Evolutionary conservation across 1,140 invertebrate genomes (phyloP), one percentile per base, ranked within the genome.

Genomic region (Venturia canescens): DNA sequence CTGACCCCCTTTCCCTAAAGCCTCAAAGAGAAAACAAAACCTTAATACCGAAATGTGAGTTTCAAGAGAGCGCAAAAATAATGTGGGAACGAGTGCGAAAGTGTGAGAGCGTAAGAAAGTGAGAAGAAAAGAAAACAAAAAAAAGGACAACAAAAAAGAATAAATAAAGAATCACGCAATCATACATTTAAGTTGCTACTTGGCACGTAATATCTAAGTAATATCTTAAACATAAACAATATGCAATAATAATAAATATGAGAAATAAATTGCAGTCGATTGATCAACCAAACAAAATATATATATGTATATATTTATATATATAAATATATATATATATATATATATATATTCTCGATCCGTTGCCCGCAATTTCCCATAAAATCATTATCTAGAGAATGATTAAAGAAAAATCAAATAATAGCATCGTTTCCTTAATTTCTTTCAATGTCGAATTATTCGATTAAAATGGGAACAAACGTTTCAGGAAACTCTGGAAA

Each of bases 171-270:
- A 91, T 90, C 91, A 92, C 91, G 91, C 90, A 92, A 91, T 92
- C 90, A 91, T 92, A 91, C 88, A 89, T 92, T 91, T 92, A 92
- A 92, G 91, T 92, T 92, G 90, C 91, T 92, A 92, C 88, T 91
- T 92, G 89, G 91, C 90, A 92, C 91, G 88, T 92, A 44, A 92
- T 91, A 91, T 86, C 89, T 92, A 91, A 91, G 91, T 92, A 92
- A 91, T 92, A 91, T 91, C 90, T 77, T 89, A 91, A 91, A 92
- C 91, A 90, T 91, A 91, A 92, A 92, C 90, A 92, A 89, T 92
- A 92, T 91, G 90, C 91, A 92, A 92, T 92, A 92, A 91, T 89
- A 91, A 90, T 92, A 92, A 91, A 92, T 89, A 90, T 91, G 87
- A 90, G 86, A 89, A 89, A 90, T 86, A 87, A 87, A 80, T 76